Evolutionary conservation across 1,140 invertebrate species (phyloP).

Genomic region (Solen grandis): DNA sequence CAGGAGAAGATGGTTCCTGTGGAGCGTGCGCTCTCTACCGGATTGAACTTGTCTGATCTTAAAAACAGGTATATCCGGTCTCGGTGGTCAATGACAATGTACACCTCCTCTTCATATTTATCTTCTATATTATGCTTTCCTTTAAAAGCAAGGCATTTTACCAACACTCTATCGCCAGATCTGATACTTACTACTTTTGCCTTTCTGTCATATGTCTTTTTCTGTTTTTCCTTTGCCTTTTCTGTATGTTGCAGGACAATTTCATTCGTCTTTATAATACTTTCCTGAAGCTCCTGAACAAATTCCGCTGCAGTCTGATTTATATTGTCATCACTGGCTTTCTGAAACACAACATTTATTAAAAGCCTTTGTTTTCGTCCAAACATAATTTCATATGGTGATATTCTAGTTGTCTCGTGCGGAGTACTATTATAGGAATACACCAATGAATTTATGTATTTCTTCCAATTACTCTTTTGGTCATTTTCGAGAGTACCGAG

Average conservation of each 20-base stretch:
- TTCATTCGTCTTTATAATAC: background rate
- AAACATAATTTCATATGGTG: conserved; percentile 15
- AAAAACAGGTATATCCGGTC: no score
- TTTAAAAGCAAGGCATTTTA: conserved; percentile 3
- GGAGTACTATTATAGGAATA: conserved; percentile 2
- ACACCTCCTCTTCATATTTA: no score
- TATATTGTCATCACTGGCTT: background rate
- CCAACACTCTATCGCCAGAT: conserved; percentile 23
- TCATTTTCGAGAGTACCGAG: background rate
- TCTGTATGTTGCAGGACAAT: conserved; percentile 1
- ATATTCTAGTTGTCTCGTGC: background rate
- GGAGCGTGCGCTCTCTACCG: background rate
- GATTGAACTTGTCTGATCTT: conserved; percentile 25
- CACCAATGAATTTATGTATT: conserved; percentile 1
- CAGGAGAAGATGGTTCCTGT: conserved; percentile 23
- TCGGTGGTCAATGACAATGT: no score
- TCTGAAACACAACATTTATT: background rate
- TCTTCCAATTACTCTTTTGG: conserved; percentile 17
- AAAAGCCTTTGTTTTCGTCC: background rate
- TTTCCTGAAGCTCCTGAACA: background rate
- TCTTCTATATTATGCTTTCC: conserved; percentile 37
- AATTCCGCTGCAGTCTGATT: background rate
- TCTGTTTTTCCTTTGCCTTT: no score
- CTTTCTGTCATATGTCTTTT: no score
- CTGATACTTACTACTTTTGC: background rate